Evolutionary conservation across 2,113 vertebrate genomes (phyloP), one percentile per base, ranked within the genome.

Genomic region (Cettia cetti): DNA sequence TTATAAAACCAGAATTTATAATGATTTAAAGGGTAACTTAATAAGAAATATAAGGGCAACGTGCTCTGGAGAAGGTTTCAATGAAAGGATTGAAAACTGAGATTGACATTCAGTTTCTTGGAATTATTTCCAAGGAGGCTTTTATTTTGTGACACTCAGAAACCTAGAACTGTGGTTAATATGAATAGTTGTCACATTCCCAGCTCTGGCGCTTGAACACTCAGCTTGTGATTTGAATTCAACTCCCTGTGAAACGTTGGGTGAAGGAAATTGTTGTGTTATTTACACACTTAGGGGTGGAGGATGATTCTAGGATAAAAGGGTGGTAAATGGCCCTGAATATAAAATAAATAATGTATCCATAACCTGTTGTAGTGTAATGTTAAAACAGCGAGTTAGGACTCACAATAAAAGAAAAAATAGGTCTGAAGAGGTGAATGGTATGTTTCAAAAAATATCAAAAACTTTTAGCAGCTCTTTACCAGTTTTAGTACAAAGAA

Each of bases 1-100:
- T 97, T 97, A 96, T 93, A 90, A 94, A 93, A 33, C 26, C 77
- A 92, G 79, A 93, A 75, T 95, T 94, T 86, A 56, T 84, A 75
- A 78, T 65, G 60, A 83, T 90, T 96, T 93, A 94, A 91, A 93
- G 23, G 10, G 28, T 86, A 86, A 70, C n/a, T 90, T 91, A 26
- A 64, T 63, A 59, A 93, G 71, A 93, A 96, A 82, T 94, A 85
- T 19, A 70, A 57, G 31, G 50, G 13, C 22, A 91, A 89, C 1
- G 1, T 86, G 64, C 59, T 94, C 56, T 83, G 57, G 54, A 83
- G 78, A 81, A 42, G 14, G 11, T 91, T 97, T 85, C 15, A 59
- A 39, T 45, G 33, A 47, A 82, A 93, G 35, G 31, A 81, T 71
- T 0, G 2, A 74, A 91, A 84, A 50, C 60, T n/a, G 61, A 56